These are phyloP conservation scores for Vireo altiloquus DNA, from an alignment of 2,113 vertebrate species.

Conservation along the genomic window DNA sequence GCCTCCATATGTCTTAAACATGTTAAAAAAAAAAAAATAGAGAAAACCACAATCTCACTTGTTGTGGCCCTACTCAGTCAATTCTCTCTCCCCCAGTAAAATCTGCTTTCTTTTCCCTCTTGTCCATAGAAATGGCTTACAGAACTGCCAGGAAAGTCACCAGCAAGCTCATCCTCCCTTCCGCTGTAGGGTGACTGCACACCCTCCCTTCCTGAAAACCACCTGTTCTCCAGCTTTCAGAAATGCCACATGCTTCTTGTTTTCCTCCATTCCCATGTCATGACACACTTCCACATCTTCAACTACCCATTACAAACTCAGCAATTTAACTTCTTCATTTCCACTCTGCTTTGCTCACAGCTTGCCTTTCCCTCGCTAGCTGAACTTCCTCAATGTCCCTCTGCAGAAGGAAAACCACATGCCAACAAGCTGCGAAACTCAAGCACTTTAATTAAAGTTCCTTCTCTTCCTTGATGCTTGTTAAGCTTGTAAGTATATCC, in stretches of 20 bases:
- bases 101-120: neutral
- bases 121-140: neutral
- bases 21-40: neutral
- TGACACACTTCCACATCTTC: slow-evolving; percentile 44
- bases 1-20: slow-evolving; percentile 43
- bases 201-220: slow-evolving; percentile 41
- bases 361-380: neutral
- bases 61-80: neutral
- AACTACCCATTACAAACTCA: neutral
- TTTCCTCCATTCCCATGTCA: slow-evolving; percentile 35
- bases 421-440: neutral
- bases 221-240: slow-evolving; percentile 46
- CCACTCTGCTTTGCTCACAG: neutral
- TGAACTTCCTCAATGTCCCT: neutral
- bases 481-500: neutral
- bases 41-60: neutral
- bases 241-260: neutral
- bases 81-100: neutral
- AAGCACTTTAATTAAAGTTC: neutral
- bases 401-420: neutral
- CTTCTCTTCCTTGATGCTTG: neutral
- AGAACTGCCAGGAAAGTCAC: neutral
- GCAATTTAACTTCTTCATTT: slow-evolving; percentile 24
- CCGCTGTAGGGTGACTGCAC: neutral
- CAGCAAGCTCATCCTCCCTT: neutral